Conservation (phyloP, 2,888 invertebrate species). For the Tenthredo mesomela region DNA sequence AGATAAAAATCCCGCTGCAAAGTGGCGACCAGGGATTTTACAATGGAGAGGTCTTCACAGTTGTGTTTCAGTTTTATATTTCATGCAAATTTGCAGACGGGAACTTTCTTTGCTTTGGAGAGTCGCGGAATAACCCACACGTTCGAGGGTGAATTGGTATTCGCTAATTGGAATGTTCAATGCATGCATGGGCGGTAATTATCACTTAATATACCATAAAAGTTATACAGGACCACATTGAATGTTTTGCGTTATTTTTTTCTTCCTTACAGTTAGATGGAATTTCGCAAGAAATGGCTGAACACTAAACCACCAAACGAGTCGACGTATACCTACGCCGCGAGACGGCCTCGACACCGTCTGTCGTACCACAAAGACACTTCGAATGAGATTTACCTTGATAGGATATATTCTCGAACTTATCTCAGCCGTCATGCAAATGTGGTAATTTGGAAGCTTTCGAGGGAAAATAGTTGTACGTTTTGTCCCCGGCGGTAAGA, state of each 20-base stretch:
- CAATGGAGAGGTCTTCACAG: background rate
- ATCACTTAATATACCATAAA: constrained; percentile 4
- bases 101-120: background rate
- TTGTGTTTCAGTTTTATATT: background rate
- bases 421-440: constrained; percentile 30
- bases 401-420: constrained; percentile 20
- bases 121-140: background rate
- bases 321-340: background rate
- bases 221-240: too few relatives aligned
- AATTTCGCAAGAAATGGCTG: background rate
- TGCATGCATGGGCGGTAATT: background rate
- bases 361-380: constrained; percentile 28
- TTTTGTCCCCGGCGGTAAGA: background rate
- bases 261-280: background rate
- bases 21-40: background rate
- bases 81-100: background rate
- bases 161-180: background rate
- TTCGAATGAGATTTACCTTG: constrained; percentile 10
- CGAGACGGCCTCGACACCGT: constrained; percentile 12
- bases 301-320: background rate
- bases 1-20: background rate
- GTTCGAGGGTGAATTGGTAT: background rate
- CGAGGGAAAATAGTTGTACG: background rate
- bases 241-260: background rate
- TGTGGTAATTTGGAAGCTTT: constrained; percentile 17